Base-by-base conservation (phyloP, 2,797 vertebrate species). In the Brotogeris chrysoptera region DNA sequence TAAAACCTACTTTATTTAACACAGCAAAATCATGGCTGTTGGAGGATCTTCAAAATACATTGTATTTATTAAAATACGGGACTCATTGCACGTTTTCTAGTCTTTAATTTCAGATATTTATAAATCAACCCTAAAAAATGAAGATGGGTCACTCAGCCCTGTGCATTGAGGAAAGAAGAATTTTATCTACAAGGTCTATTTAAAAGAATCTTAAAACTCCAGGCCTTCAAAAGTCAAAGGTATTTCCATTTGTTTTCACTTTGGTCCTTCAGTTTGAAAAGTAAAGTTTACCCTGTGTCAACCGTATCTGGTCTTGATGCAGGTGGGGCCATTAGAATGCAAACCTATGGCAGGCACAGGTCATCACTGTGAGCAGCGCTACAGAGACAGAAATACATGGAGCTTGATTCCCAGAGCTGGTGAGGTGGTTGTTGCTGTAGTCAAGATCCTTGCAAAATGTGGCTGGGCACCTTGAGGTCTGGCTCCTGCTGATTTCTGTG, bases 1-100 rank as follows among this genome's bases (percentile, higher is more conserved):
- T 78, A 90, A 96, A 88, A 96, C 87, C 47, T 71, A 55, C 78
- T 94, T 93, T 91, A 92, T 94, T 96, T 89, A 93, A 90, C 57
- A 74, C 19, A 92, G 88, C 25, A 93, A 93, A 91, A 90, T 92
- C 83, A 74, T 80, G 83, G 47, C 39, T 80, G 64, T 49, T 74
- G 49, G 43, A 86, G 32, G 32, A 93, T 68, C 19, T 57, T 90
- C 64, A 93, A 80, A 95, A 95, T 53, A 77, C 11, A 74, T 10
- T 4, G 0, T 71, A 38, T 90, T 82, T 93, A 88, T 82, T 88
- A 55, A 92, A 92, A 71, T 71, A 73, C 9, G 44, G 44, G 57
- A 90, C 24, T 68, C 50, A 43, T 15, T 73, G 17, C 30, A 57
- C 53, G 71, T 43, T 88, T 82, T 68, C 23, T 59, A 61, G 36